Base-by-base conservation (phyloP, 1,140 invertebrate genomes). In the Dolichoris vasculosae region DNA sequence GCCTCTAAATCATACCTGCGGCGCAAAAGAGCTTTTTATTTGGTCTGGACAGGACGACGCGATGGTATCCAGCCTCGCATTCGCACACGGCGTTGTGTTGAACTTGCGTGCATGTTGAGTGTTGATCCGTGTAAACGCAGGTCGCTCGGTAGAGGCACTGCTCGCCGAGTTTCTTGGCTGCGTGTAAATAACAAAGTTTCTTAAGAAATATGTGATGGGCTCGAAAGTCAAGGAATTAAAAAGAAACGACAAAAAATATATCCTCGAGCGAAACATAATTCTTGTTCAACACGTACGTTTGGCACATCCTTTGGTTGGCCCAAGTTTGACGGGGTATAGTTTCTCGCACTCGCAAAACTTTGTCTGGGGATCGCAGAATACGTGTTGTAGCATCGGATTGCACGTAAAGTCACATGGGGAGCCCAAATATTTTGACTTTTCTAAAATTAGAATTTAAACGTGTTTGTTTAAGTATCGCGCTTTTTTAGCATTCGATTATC, bases 31-130 rank as follows among this genome's bases (percentile, higher is more conserved):
- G 93, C 88, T 95, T 95, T 88, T 95, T 95, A 86, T 95, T 95
- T 67, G 96, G 96, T 89, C 95, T 95, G 85, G 95, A 95, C 87
- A 97, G 94, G 86, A 95, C 95, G 43, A 97, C 96, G 88, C 94
- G 95, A 92, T 97, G 96, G 91, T 96, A 97, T 67, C 97, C 96
- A 73, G 93, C 92, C 90, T 96, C 95, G 93, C 97, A 97, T 90
- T 97, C 96, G 92, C 97, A 97, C 88, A 97, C 95, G 51, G 97
- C 96, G 91, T 97, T 97, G 94, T 97, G 96, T 89, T 96, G 95
- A 89, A 97, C 94, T 92, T 97, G 97, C 77, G 96, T 95, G 91
- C 97, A 97, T 26, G 95, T 96, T 79, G 97, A 95, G 93, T 97
- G 96, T 85, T 95, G 95, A 92, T 97, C 97, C 89, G 95, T 94